Evolutionary conservation across 2,797 vertebrate species (phyloP).

Genomic region (Crocidura indochinensis): DNA sequence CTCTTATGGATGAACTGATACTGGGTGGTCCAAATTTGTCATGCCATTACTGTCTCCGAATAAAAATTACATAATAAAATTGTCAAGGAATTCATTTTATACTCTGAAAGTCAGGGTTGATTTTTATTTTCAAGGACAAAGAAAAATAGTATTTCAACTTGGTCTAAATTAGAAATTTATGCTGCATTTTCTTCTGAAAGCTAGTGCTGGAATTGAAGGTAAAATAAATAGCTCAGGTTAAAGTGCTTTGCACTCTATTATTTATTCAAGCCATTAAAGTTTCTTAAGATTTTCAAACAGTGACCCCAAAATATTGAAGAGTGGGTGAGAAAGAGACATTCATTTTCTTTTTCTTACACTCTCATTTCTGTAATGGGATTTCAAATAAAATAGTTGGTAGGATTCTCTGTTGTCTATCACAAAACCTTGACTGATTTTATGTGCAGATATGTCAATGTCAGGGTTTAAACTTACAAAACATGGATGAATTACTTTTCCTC

Average conservation of each 20-base stretch:
- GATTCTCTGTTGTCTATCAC: slow-evolving; percentile 14
- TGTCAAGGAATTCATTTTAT: slow-evolving; percentile 60
- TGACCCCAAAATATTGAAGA: slow-evolving; percentile 54
- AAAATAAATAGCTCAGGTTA: slow-evolving; percentile 63
- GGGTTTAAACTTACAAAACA: slow-evolving; percentile 59
- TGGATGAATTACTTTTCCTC: slow-evolving; percentile 54
- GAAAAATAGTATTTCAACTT: slow-evolving; percentile 46
- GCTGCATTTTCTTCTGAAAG: slow-evolving; percentile 64
- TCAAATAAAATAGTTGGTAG: slow-evolving; percentile 21
- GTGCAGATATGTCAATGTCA: slow-evolving; percentile 36
- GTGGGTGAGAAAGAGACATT: slow-evolving; percentile 43
- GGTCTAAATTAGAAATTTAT: slow-evolving; percentile 46
- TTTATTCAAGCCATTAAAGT: slow-evolving; percentile 64
- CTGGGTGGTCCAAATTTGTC: slow-evolving; percentile 37
- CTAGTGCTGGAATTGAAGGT: slow-evolving; percentile 36
- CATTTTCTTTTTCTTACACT: slow-evolving; percentile 62
- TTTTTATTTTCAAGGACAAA: slow-evolving; percentile 50
- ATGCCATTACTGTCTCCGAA: slow-evolving; percentile 39
- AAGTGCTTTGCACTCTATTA: slow-evolving; percentile 40
- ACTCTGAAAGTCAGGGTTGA: slow-evolving; percentile 64
- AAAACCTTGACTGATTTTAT: slow-evolving; percentile 50
- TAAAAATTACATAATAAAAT: slow-evolving; percentile 53
- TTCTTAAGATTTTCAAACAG: slow-evolving; percentile 69
- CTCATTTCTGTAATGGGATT: slow-evolving; percentile 51
- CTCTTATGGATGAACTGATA: slow-evolving; percentile 41